Evolutionary conservation across 2,797 vertebrate genomes (phyloP).

Genomic region (Notamacropus eugenii): DNA sequence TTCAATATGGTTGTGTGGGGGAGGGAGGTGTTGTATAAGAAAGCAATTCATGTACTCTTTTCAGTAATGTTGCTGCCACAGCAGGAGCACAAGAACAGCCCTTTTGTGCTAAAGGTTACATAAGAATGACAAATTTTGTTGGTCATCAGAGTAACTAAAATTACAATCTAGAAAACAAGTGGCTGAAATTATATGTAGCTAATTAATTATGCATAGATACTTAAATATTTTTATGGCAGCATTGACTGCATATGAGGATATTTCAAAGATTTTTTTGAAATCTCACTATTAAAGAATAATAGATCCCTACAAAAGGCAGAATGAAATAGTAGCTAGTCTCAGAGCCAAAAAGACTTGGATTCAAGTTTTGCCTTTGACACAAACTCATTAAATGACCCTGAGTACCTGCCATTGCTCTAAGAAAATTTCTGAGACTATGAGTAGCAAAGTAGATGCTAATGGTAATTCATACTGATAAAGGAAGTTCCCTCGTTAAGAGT

Average conservation of each 20-base stretch:
- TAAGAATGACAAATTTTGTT: not conserved
- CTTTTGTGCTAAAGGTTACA: not conserved
- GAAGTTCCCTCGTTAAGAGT: not conserved
- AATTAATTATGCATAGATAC: not conserved
- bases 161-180: not conserved
- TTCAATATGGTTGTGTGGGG: not conserved
- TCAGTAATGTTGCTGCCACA: not conserved
- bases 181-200: not conserved
- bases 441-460: not conserved
- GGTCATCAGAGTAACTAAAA: not conserved
- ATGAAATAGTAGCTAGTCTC: not conserved
- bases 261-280: not conserved
- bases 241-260: not conserved
- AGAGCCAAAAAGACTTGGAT: not conserved
- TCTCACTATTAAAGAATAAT: not conserved
- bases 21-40: slow-evolving; percentile 6
- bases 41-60: not conserved
- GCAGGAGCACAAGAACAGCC: not conserved
- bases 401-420: not conserved
- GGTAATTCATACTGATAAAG: not conserved
- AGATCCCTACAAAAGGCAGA: not conserved
- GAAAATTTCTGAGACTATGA: not conserved
- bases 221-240: slow-evolving; percentile 41
- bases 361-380: not conserved
- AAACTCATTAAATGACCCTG: not conserved